Percentiles rank a stretch among this genome's conserved stretches.
These are phyloP conservation scores for Onychostruthus taczanowskii DNA, from an alignment of 2,113 vertebrate species.

Conservation along the genomic window DNA sequence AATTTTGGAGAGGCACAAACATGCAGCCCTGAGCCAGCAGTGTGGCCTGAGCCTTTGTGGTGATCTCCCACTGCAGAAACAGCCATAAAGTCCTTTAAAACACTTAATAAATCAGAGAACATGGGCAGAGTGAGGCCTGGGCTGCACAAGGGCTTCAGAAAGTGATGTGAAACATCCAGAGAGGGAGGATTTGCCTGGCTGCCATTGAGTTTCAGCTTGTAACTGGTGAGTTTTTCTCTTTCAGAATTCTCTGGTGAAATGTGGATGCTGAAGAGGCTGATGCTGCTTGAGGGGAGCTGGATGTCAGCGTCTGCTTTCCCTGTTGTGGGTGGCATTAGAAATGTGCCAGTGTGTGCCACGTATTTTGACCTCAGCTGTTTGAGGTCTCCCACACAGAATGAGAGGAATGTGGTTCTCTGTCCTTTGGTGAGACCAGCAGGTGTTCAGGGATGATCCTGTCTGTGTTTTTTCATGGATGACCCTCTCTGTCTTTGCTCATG, in stretches of 20 bases:
- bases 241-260: background rate
- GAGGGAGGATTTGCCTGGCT: background rate
- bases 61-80: background rate
- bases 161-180: background rate
- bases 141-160: background rate
- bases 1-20: slow-evolving; percentile 35
- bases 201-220: background rate
- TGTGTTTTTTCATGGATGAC: background rate
- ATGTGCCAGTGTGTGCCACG: background rate
- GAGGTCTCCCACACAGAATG: accelerated
- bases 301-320: background rate
- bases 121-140: background rate
- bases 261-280: background rate
- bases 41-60: background rate
- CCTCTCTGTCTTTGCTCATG: background rate
- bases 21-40: background rate
- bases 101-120: slow-evolving; percentile 36
- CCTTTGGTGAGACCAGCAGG: background rate
- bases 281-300: background rate
- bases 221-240: background rate
- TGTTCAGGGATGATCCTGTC: background rate
- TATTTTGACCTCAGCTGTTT: accelerated
- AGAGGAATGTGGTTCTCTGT: background rate
- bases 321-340: accelerated
- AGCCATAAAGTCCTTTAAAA: slow-evolving; percentile 1